These are phyloP conservation scores for Rhagoletis zephyria DNA, from an alignment of 1,140 invertebrate species.

Conservation along the genomic window DNA sequence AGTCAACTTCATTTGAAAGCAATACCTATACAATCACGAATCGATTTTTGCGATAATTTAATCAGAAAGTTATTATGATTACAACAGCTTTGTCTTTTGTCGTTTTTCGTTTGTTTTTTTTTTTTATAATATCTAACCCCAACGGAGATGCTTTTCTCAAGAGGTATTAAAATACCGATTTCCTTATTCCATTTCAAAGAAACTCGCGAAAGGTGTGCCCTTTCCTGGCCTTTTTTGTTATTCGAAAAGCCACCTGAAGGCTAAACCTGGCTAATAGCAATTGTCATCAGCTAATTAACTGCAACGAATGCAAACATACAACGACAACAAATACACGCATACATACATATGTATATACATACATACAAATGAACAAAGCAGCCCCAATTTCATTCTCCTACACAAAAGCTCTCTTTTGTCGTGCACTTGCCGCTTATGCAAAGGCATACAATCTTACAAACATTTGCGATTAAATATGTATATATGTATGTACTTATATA, in stretches of 20 bases:
- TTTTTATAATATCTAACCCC: too few relatives aligned
- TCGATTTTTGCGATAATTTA: too few relatives aligned
- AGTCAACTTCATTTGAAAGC: too few relatives aligned
- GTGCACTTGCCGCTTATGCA: slow-evolving; percentile 32
- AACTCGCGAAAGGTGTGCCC: too few relatives aligned
- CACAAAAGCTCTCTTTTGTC: slow-evolving; percentile 24
- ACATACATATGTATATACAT: neutral
- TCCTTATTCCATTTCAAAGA: too few relatives aligned
- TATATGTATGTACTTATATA: neutral
- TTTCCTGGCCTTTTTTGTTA: too few relatives aligned
- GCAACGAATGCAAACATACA: slow-evolving; percentile 35
- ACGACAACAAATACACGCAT: neutral
- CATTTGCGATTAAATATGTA: neutral
- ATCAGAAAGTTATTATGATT: too few relatives aligned
- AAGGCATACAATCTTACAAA: neutral
- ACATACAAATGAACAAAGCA: neutral
- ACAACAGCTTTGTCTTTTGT: too few relatives aligned
- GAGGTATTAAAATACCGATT: too few relatives aligned
- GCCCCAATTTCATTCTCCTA: neutral
- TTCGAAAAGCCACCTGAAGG: neutral
- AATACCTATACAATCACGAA: too few relatives aligned
- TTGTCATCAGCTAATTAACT: slow-evolving; percentile 44
- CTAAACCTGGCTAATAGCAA: neutral
- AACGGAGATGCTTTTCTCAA: too few relatives aligned
- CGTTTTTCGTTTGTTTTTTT: too few relatives aligned